A percentile compares a stretch with the other conserved stretches of the same genome.
These are phyloP conservation scores for Calliscelio sp. DNA, from an alignment of 2,888 invertebrate species.

Conservation along the genomic window DNA sequence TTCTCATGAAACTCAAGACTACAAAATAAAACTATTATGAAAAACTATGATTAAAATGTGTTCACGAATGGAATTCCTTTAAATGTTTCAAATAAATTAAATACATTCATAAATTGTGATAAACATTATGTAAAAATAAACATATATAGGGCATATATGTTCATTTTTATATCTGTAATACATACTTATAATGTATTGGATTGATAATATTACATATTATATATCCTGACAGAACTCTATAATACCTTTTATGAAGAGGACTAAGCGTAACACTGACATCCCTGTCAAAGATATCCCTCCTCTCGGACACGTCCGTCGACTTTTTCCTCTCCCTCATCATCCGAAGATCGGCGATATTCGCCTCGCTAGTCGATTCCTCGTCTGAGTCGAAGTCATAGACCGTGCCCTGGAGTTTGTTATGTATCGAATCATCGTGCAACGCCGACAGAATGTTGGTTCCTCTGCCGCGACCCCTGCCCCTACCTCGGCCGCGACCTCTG, in stretches of 20 bases:
- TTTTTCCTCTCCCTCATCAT: conserved; percentile 92
- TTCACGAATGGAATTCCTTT: no score
- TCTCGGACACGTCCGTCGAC: conserved; percentile 79
- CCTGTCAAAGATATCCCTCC: conserved; percentile 74
- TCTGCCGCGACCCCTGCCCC: conserved; percentile 85
- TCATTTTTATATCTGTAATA: no score
- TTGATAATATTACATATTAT: no score
- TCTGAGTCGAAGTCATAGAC: conserved; percentile 95
- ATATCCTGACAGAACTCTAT: no score
- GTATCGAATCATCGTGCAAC: conserved; percentile 89
- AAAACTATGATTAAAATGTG: no score
- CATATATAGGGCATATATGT: no score
- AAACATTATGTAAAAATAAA: no score
- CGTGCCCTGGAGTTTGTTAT: conserved; percentile 93
- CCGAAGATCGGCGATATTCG: conserved; percentile 91
- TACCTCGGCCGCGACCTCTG: conserved; percentile 82
- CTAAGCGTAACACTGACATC: conserved; percentile 67
- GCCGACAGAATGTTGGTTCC: conserved; percentile 50
- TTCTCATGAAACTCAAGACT: no score
- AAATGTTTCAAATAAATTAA: no score
- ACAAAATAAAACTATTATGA: no score
- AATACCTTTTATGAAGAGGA: conserved; percentile 70
- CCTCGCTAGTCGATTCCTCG: conserved; percentile 92
- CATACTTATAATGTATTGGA: no score
- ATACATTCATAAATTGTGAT: no score